These are phyloP conservation scores for Muntiacus muntjak DNA, from an alignment of 2,113 vertebrate species.

Conservation along the genomic window DNA sequence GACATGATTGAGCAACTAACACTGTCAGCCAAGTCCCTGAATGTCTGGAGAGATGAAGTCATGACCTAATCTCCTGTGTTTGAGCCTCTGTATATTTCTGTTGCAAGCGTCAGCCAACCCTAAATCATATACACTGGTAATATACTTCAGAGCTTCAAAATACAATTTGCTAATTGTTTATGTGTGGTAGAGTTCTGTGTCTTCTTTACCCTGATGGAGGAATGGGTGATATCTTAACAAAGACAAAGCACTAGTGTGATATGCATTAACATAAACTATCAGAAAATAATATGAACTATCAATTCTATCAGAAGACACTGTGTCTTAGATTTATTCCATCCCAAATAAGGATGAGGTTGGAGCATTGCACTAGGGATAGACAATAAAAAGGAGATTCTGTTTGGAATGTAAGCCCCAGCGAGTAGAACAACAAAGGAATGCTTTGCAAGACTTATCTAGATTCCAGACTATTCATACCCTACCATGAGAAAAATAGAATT, in stretches of 20 bases:
- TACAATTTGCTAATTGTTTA: background rate
- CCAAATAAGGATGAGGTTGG: background rate
- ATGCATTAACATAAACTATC: background rate
- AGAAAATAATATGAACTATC: background rate
- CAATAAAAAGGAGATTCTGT: background rate
- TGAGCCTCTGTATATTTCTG: background rate
- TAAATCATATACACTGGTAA: background rate
- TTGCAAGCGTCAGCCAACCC: background rate
- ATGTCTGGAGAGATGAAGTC: background rate
- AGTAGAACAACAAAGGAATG: background rate
- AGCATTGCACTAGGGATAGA: background rate
- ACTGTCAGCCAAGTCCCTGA: background rate
- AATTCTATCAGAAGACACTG: background rate
- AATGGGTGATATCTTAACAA: background rate
- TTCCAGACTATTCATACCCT: background rate
- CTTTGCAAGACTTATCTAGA: background rate
- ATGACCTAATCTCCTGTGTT: background rate
- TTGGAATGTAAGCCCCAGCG: background rate
- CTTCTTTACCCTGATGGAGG: background rate
- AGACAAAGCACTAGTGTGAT: background rate
- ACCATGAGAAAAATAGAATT: background rate
- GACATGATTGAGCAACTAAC: background rate
- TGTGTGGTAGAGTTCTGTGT: background rate
- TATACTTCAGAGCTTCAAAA: background rate
- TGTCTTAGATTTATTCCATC: background rate